Conservation (phyloP, 1,140 invertebrate genomes). For the Pinna nobilis region DNA sequence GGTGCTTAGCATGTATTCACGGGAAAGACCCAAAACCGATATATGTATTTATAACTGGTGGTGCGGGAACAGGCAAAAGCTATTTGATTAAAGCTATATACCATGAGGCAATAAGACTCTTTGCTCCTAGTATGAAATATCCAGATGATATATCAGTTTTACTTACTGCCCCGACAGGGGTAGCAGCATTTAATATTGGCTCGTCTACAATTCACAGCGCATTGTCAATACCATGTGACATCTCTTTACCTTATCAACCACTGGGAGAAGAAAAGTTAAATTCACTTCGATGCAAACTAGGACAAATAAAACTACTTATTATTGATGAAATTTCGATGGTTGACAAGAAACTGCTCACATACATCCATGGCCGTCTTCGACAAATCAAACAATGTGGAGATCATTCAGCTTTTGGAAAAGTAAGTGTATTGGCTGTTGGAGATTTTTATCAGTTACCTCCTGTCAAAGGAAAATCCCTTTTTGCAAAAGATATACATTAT, state of each 20-base stretch:
- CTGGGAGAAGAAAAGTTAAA: slow-evolving; percentile 9
- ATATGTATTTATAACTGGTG: not conserved
- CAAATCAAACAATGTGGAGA: slow-evolving; percentile 16
- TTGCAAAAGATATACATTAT: slow-evolving; percentile 10
- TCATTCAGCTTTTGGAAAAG: slow-evolving; percentile 16
- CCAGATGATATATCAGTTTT: slow-evolving; percentile 17
- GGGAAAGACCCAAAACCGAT: not conserved
- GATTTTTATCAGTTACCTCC: slow-evolving; percentile 35
- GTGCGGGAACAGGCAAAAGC: not conserved
- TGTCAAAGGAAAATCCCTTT: not conserved
- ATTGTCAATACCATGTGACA: not conserved
- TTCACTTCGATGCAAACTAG: slow-evolving; percentile 5
- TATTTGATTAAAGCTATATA: slow-evolving; percentile 8
- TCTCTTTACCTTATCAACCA: not conserved
- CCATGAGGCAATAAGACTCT: slow-evolving; percentile 28
- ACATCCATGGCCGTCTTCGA: slow-evolving; percentile 26
- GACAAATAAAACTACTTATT: slow-evolving; percentile 17
- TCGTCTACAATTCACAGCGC: slow-evolving; percentile 25
- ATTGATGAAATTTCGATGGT: slow-evolving; percentile 7
- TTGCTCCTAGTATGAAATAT: not conserved
- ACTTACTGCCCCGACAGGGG: slow-evolving; percentile 15
- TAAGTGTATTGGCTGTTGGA: slow-evolving; percentile 24
- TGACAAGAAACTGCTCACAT: slow-evolving; percentile 21
- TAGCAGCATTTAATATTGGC: slow-evolving; percentile 6
- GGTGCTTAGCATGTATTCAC: slow-evolving; percentile 16